Evolutionary conservation across 2,888 invertebrate genomes (phyloP).

Genomic region (Mythimna pallens): DNA sequence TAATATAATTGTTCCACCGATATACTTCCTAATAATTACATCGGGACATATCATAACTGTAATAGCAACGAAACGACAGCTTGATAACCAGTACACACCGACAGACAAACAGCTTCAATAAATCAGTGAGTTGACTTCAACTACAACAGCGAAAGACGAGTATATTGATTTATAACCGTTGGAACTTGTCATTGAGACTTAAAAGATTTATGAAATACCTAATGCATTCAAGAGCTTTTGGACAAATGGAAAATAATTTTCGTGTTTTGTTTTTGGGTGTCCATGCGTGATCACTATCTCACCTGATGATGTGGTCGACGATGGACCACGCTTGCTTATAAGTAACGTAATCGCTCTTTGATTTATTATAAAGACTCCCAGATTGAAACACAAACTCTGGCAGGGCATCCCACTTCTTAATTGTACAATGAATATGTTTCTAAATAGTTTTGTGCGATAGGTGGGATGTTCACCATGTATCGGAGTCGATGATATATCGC

Average conservation of each 20-base stretch:
- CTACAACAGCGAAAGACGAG: slow-evolving; percentile 5
- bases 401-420: too few relatives aligned
- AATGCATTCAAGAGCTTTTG: slow-evolving; percentile 6
- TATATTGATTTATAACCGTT: slow-evolving; percentile 32
- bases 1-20: background rate
- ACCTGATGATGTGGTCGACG: too few relatives aligned
- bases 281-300: too few relatives aligned
- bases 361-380: too few relatives aligned
- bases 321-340: too few relatives aligned
- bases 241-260: background rate
- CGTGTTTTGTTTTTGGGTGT: too few relatives aligned
- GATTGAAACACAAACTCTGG: too few relatives aligned
- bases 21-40: background rate
- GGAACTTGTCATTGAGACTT: background rate
- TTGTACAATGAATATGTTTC: too few relatives aligned
- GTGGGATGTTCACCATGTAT: too few relatives aligned
- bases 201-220: slow-evolving; percentile 13
- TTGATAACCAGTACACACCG: background rate
- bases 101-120: slow-evolving; percentile 20
- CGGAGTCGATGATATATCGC: too few relatives aligned
- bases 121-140: slow-evolving; percentile 15
- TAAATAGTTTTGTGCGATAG: too few relatives aligned
- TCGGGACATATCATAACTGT: slow-evolving; percentile 12
- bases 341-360: too few relatives aligned
- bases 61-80: background rate